These are phyloP conservation scores for Hymenochirus boettgeri DNA, from an alignment of 2,113 vertebrate genomes.

Conservation along the genomic window DNA sequence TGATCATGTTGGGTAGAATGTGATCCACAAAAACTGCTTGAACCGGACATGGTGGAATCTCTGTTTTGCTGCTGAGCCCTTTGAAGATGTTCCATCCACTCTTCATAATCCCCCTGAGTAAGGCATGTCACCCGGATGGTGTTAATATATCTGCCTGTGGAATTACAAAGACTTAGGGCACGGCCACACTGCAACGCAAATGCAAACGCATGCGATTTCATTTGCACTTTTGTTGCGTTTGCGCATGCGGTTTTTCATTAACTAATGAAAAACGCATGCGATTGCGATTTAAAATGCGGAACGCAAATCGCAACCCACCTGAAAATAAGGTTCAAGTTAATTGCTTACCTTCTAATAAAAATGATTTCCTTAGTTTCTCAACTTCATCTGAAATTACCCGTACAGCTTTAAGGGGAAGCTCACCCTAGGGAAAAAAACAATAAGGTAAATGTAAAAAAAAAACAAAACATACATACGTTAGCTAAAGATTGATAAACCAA, in stretches of 20 bases:
- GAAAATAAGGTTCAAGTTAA: not conserved
- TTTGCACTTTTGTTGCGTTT: too few relatives aligned
- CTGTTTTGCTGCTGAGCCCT: constrained; percentile 48
- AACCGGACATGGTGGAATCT: constrained; percentile 47
- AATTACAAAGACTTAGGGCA: not conserved
- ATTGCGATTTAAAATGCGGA: too few relatives aligned
- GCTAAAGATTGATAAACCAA: too few relatives aligned
- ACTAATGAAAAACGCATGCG: too few relatives aligned
- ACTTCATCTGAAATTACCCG: constrained; percentile 80
- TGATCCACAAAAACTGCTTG: constrained; percentile 55
- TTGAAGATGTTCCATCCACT: constrained; percentile 65
- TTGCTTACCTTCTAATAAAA: constrained; percentile 83
- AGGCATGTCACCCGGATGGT: constrained; percentile 67
- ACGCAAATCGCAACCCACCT: too few relatives aligned
- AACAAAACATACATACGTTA: too few relatives aligned
- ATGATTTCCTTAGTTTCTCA: constrained; percentile 77
- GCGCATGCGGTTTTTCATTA: too few relatives aligned
- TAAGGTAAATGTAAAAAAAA: not conserved
- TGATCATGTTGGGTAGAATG: constrained; percentile 38
- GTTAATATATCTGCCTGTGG: constrained; percentile 63
- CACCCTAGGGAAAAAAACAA: constrained; percentile 67
- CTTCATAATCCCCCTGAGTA: constrained; percentile 61
- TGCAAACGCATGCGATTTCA: too few relatives aligned
- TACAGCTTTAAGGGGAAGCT: constrained; percentile 86
- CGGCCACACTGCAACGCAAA: too few relatives aligned